Base-by-base conservation (phyloP, 2,888 invertebrate genomes). In the Drosophila barbarae region DNA sequence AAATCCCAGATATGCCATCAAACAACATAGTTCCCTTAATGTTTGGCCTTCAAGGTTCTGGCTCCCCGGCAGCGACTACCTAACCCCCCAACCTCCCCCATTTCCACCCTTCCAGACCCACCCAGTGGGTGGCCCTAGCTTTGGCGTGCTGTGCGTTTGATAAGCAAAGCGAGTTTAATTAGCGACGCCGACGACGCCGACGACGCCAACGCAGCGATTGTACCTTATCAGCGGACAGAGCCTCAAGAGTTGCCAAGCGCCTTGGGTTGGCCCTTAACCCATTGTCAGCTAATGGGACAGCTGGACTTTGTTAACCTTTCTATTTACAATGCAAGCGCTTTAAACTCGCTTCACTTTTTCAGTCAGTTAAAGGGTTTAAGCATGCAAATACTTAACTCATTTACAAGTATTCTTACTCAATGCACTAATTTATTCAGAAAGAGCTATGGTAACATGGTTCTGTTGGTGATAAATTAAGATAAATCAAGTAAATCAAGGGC, bases 161-260 rank as follows among this genome's bases (percentile, higher is more conserved):
- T 85, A 84, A 85, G 65, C 69, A 65, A 70, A 84, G 68, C 72
- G 83, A 69, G 69, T 84, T 84, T 82, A 84, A 79, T 79, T 84
- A 84, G 74, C 74, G 65, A 69, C 69, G 66, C 58, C 59, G 59
- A 46, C 74, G 65, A 69, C 69, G 66, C 58, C 59, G 59, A 46
- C 58, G 53, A 30, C 55, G 32, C 38, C 61, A 63, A 49, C 64
- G 34, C 61, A 64, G 23, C 66, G 32, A 13, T 35, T 30, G 38
- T 30, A 18, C 60, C 59, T 70, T 71, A 71, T 65, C 72, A 44
- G 53, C 8, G 35, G 12, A 18, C 66, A 44, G 47, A 38, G 51
- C 32, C 28, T 32, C 52, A 65, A 83, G 77, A 70, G 74, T 83
- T 79, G 69, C 59, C 83, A 64, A 44, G 63, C 59, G 30, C 34